phyloP scores from a whole-genome alignment of 2,888 invertebrate genomes.

The Andrena flavipes region DNA sequence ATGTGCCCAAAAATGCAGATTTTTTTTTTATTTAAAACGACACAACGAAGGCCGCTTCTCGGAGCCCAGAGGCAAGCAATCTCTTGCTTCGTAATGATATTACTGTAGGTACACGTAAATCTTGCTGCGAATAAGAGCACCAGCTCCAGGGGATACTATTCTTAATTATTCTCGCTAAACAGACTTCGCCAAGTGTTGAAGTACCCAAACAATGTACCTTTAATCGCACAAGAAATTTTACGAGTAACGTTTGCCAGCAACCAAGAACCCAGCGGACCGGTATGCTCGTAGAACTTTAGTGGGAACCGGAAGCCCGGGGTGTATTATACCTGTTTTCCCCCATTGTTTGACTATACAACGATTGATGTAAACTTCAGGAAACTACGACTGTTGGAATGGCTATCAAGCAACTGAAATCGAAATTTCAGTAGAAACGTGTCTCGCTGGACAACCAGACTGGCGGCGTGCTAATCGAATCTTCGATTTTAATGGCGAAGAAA shows the following conservation, averaged over 20 bases:
- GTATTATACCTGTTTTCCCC: constrained; percentile 41
- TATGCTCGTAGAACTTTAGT: constrained; percentile 39
- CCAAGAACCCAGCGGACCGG: constrained; percentile 35
- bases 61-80: constrained; percentile 1
- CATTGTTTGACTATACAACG: constrained; percentile 49
- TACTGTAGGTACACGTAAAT: constrained; percentile 17
- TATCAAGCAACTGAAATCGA: constrained; percentile 53
- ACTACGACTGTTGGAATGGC: constrained; percentile 44
- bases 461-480: constrained; percentile 34
- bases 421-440: constrained; percentile 54
- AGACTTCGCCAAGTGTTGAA: constrained; percentile 29
- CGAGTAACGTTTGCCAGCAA: constrained; percentile 32
- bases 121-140: neutral
- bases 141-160: constrained; percentile 22
- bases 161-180: constrained; percentile 46
- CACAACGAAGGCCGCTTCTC: neutral
- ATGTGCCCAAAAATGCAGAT: no score
- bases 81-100: neutral
- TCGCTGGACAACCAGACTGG: constrained; percentile 23
- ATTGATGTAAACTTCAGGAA: constrained; percentile 38
- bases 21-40: neutral
- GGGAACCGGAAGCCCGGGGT: constrained; percentile 24
- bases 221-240: constrained; percentile 50
- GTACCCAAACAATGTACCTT: constrained; percentile 44
- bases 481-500: constrained; percentile 27